These are phyloP conservation scores for Periophthalmus magnuspinnatus DNA, from an alignment of 2,797 vertebrate species.

Conservation along the genomic window DNA sequence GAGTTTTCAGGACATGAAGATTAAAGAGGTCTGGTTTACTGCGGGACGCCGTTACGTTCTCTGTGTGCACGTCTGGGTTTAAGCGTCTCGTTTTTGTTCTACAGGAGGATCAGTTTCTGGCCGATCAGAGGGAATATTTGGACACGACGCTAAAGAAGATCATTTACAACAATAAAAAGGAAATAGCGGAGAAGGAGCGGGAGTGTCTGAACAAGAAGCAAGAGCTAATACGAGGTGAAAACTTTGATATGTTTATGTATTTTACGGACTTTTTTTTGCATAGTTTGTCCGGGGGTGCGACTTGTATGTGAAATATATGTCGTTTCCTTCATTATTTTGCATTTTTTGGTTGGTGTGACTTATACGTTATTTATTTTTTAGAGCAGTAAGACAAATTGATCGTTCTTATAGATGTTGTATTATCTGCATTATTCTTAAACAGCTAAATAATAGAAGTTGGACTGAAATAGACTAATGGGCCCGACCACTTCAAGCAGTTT, in stretches of 20 bases:
- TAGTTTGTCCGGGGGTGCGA: too few relatives aligned
- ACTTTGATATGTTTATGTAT: neutral
- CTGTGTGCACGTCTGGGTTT: neutral
- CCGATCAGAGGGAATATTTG: slow-evolving; percentile 82
- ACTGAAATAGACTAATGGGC: too few relatives aligned
- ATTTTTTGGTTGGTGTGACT: too few relatives aligned
- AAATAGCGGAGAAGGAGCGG: slow-evolving; percentile 88
- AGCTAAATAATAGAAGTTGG: too few relatives aligned
- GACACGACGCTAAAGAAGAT: slow-evolving; percentile 84
- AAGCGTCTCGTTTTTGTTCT: neutral
- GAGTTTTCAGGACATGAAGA: slow-evolving; percentile 79
- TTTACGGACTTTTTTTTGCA: too few relatives aligned
- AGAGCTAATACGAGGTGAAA: slow-evolving; percentile 86
- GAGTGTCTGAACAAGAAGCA: slow-evolving; percentile 90
- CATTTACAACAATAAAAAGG: slow-evolving; percentile 83
- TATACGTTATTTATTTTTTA: too few relatives aligned
- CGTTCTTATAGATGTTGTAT: too few relatives aligned
- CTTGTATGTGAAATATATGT: too few relatives aligned
- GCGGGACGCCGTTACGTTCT: neutral
- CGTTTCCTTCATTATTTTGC: too few relatives aligned
- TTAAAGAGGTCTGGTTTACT: slow-evolving; percentile 71
- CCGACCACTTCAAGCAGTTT: too few relatives aligned
- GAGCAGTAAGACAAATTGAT: too few relatives aligned
- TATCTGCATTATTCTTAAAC: too few relatives aligned
- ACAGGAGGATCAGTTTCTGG: slow-evolving; percentile 86